Conservation (phyloP, 2,113 vertebrate genomes). For the Mirza zaza region DNA sequence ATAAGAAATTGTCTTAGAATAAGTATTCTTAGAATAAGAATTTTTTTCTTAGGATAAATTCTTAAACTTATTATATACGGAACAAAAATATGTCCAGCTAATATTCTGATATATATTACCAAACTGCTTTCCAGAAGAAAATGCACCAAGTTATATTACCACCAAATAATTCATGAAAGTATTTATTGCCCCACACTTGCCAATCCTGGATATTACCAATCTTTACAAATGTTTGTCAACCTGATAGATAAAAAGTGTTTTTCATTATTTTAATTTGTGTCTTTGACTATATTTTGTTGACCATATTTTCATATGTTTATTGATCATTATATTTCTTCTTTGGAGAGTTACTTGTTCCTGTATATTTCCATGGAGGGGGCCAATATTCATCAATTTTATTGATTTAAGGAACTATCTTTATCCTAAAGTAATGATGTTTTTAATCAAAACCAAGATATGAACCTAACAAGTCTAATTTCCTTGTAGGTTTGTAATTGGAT, state of each 20-base stretch:
- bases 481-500: neutral
- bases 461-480: slow-evolving; percentile 9
- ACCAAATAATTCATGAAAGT: neutral
- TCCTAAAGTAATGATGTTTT: slow-evolving; percentile 6
- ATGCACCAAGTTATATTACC: neutral
- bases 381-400: neutral
- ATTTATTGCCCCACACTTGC: neutral
- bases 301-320: neutral
- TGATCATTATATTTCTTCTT: neutral
- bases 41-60: slow-evolving; percentile 16
- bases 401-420: neutral
- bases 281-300: neutral
- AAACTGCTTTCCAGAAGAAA: slow-evolving; percentile 58
- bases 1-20: neutral
- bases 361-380: neutral
- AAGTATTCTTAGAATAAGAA: neutral
- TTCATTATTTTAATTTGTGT: slow-evolving; percentile 11
- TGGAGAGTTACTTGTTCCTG: neutral
- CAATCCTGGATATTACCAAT: neutral
- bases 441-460: slow-evolving; percentile 34
- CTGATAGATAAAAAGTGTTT: neutral
- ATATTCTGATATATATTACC: neutral
- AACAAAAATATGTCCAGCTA: neutral
- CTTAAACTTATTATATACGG: slow-evolving; percentile 5
- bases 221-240: slow-evolving; percentile 3